These are phyloP conservation scores for Corythaixoides concolor DNA, from an alignment of 2,113 vertebrate genomes.

Conservation along the genomic window DNA sequence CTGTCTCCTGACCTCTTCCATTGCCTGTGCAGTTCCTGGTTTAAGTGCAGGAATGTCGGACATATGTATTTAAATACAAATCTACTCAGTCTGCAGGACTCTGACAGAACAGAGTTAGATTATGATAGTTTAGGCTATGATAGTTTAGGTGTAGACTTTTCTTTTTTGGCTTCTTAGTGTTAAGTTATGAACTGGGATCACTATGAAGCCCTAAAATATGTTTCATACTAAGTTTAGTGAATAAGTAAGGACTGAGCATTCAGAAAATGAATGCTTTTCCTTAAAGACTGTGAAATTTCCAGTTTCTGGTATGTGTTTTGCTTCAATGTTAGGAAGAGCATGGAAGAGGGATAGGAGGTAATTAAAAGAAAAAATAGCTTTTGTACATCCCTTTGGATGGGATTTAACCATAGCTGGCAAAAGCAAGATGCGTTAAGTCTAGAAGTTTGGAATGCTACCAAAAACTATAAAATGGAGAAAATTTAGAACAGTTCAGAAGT, in stretches of 20 bases:
- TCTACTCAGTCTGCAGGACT: neutral
- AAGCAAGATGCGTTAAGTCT: neutral
- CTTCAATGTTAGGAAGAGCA: neutral
- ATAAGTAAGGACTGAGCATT: neutral
- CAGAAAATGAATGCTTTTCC: slow-evolving; percentile 18
- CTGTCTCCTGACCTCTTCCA: neutral
- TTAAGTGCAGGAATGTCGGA: neutral
- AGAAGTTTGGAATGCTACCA: neutral
- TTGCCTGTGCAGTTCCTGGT: neutral
- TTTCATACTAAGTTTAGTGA: neutral
- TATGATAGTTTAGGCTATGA: neutral
- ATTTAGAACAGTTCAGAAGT: neutral
- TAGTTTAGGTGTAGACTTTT: neutral
- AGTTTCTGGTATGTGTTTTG: neutral
- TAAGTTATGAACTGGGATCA: neutral
- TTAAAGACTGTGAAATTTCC: neutral
- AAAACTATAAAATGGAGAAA: neutral
- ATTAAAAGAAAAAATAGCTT: neutral
- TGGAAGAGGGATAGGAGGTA: neutral
- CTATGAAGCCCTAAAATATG: neutral
- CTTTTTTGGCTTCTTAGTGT: neutral
- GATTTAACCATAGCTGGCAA: neutral
- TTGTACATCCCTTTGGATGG: neutral
- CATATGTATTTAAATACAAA: neutral
- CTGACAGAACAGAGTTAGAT: neutral